phyloP scores from a whole-genome alignment of 2,113 vertebrate species.

The Sebastes schlegelii region DNA sequence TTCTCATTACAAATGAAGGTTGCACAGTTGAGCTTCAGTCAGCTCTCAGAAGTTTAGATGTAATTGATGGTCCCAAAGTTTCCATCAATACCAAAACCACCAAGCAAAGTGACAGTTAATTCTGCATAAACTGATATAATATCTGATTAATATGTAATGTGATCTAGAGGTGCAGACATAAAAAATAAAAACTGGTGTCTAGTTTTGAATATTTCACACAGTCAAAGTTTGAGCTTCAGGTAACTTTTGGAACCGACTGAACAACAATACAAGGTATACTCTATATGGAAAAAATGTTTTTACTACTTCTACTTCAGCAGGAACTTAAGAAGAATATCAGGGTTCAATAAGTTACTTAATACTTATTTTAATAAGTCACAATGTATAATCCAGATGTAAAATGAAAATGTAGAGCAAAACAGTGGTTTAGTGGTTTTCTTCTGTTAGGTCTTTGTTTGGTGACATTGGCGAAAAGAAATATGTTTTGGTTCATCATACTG shows the following conservation, averaged over 20 bases:
- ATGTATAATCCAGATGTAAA: neutral
- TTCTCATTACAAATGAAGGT: neutral
- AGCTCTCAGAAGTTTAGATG: neutral
- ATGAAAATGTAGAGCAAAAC: neutral
- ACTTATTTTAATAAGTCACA: neutral
- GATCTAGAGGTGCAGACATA: neutral
- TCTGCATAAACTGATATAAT: neutral
- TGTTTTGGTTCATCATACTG: neutral
- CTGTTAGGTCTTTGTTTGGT: neutral
- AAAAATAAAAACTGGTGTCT: neutral
- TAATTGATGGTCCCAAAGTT: neutral
- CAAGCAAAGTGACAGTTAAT: neutral
- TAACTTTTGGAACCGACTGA: neutral
- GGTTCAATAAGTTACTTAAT: neutral
- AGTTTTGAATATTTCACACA: neutral
- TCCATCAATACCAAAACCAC: neutral
- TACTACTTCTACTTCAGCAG: neutral
- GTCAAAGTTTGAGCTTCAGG: neutral
- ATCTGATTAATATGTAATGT: neutral
- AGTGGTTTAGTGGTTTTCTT: neutral
- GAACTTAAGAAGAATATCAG: neutral
- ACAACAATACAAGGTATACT: neutral
- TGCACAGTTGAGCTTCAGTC: neutral
- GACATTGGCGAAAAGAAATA: neutral
- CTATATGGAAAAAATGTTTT: neutral